These are phyloP conservation scores for Procavia capensis DNA, from an alignment of 2,113 vertebrate species.

Conservation along the genomic window DNA sequence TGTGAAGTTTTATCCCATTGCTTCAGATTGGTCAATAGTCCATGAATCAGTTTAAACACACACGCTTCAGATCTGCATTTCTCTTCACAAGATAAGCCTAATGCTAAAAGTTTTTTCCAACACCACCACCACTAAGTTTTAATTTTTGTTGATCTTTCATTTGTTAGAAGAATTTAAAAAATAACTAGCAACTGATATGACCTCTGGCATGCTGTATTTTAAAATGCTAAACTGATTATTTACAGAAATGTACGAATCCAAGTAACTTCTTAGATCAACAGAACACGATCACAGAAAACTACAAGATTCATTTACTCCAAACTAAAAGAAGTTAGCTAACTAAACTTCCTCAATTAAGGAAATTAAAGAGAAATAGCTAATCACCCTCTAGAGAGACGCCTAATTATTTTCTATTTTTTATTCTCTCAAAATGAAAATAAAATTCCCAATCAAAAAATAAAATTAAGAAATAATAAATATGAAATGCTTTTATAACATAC, in stretches of 20 bases:
- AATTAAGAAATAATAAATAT: conserved; percentile 15
- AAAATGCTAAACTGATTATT: conserved; percentile 37
- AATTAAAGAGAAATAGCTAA: background rate
- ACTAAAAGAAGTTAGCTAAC: background rate
- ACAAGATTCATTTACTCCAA: conserved; percentile 26
- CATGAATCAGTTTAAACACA: conserved; percentile 1
- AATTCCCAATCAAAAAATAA: conserved; percentile 19
- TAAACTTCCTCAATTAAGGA: background rate
- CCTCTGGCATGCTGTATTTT: conserved; percentile 11
- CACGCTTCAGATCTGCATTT: conserved; percentile 8
- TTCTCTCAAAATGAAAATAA: conserved; percentile 58
- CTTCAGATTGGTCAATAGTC: background rate
- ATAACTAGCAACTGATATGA: background rate
- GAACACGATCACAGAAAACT: conserved; percentile 25
- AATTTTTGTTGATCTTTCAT: conserved; percentile 29
- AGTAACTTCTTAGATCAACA: conserved; percentile 38
- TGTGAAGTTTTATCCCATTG: background rate
- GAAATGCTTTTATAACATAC: conserved; percentile 16
- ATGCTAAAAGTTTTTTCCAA: conserved; percentile 32
- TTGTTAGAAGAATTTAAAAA: conserved; percentile 50
- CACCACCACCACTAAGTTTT: background rate
- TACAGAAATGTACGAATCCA: conserved; percentile 5
- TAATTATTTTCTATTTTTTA: background rate
- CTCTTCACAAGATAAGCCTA: conserved; percentile 53
- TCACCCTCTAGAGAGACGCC: background rate